A percentile compares a stretch with the other conserved stretches of the same genome.
Evolutionary conservation across 53 echinoderm and acorn worm genomes (phyloP).

Genomic region (Echinarachnius parma): DNA sequence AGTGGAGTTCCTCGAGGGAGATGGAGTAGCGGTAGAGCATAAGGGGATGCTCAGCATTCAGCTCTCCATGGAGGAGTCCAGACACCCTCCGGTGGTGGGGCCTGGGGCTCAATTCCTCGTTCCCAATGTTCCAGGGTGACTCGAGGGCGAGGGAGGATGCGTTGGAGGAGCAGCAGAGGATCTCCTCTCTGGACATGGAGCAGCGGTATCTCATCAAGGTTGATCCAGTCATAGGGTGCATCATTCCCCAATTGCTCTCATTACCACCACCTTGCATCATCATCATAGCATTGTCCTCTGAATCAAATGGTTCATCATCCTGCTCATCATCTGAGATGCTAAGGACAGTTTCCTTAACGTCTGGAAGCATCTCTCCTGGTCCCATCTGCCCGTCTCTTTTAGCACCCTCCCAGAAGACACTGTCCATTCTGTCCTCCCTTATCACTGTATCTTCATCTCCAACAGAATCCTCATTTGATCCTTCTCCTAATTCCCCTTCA

Average conservation of each 20-base stretch:
- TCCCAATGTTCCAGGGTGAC: neutral
- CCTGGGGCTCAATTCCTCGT: too few relatives aligned
- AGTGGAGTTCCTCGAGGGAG: constrained; percentile 35
- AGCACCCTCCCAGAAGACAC: constrained; percentile 18
- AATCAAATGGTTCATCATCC: neutral
- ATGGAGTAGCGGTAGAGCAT: constrained; percentile 52
- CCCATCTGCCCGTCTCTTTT: constrained; percentile 1
- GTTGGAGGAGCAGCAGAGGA: constrained; percentile 33
- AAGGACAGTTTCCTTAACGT: constrained; percentile 7
- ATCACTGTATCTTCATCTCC: neutral
- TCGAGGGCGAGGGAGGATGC: constrained; percentile 31
- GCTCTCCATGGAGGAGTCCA: too few relatives aligned
- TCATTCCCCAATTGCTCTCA: neutral
- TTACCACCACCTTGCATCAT: neutral
- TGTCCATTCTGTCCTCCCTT: neutral
- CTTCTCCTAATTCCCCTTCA: too few relatives aligned
- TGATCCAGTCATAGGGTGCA: neutral
- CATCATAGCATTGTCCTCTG: neutral
- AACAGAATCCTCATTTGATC: neutral
- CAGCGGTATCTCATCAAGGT: constrained; percentile 17
- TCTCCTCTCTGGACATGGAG: constrained; percentile 29
- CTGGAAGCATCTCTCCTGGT: neutral
- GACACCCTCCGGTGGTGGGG: neutral
- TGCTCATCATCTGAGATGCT: constrained; percentile 12
- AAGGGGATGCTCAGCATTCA: neutral